A percentile compares a stretch with the other conserved stretches of the same genome.
Evolutionary conservation across 2,113 vertebrate genomes (phyloP).

Genomic region (Corydoras maculifer): DNA sequence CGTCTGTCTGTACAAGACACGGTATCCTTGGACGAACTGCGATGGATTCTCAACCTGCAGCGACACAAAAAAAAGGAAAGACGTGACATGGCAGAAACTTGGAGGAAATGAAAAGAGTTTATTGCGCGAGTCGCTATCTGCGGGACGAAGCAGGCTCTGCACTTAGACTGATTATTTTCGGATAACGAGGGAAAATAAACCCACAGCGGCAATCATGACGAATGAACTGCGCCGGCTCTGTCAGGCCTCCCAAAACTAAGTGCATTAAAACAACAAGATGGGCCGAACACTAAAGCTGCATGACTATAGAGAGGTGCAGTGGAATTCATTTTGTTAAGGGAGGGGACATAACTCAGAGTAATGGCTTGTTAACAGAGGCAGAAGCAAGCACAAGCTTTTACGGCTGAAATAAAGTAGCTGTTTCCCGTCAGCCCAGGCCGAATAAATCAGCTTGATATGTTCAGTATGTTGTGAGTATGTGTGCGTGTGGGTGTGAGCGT

Average conservation of each 20-base stretch:
- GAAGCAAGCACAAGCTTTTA: slow-evolving; percentile 81
- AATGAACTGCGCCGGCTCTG: too few relatives aligned
- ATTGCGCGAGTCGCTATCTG: too few relatives aligned
- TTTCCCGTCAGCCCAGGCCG: slow-evolving; percentile 71
- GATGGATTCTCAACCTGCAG: slow-evolving; percentile 90
- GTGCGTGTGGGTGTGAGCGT: slow-evolving; percentile 56
- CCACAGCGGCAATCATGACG: background rate
- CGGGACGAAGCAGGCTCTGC: background rate
- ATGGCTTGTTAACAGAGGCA: slow-evolving; percentile 78
- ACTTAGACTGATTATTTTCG: slow-evolving; percentile 23
- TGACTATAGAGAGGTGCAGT: slow-evolving; percentile 51
- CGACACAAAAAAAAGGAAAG: slow-evolving; percentile 4
- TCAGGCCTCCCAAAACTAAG: too few relatives aligned
- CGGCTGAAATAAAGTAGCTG: slow-evolving; percentile 80
- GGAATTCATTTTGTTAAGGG: slow-evolving; percentile 63
- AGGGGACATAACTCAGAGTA: slow-evolving; percentile 72
- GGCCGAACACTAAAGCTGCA: slow-evolving; percentile 2
- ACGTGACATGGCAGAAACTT: background rate
- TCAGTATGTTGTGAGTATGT: slow-evolving; percentile 20
- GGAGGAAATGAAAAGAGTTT: background rate
- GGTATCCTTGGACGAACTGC: slow-evolving; percentile 96
- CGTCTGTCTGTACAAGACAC: slow-evolving; percentile 86
- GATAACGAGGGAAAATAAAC: slow-evolving; percentile 13
- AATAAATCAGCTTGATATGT: slow-evolving; percentile 65
- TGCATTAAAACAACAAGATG: background rate